A percentile compares a stretch with the other conserved stretches of the same genome.
These are phyloP conservation scores for Drosophila subobscura DNA, from an alignment of 1,140 invertebrate genomes.

Conservation along the genomic window DNA sequence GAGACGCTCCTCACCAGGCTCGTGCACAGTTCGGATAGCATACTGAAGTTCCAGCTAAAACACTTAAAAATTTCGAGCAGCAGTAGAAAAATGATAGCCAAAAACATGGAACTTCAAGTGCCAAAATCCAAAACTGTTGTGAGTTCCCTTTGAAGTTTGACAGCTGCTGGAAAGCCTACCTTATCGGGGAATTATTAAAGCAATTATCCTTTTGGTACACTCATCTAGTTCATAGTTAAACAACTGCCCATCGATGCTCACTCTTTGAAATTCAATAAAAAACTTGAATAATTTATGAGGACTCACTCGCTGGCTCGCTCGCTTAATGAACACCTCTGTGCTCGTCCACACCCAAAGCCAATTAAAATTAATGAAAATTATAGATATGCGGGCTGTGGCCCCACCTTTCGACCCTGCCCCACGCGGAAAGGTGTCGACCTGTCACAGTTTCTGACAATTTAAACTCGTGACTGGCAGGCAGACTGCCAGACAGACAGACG, in stretches of 20 bases:
- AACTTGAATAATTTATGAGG: constrained; percentile 21
- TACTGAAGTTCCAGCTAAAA: neutral
- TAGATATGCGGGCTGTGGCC: constrained; percentile 62
- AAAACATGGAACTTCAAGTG: neutral
- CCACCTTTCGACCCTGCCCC: constrained; percentile 31
- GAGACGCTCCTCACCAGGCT: constrained; percentile 1
- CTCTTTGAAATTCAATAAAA: constrained; percentile 38
- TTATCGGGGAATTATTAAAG: too few relatives aligned
- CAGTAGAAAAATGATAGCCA: neutral
- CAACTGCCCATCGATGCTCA: too few relatives aligned
- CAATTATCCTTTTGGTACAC: too few relatives aligned
- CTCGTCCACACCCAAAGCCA: constrained; percentile 25
- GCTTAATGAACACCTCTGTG: neutral
- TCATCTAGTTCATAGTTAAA: too few relatives aligned
- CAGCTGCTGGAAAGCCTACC: too few relatives aligned
- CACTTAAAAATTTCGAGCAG: constrained; percentile 35
- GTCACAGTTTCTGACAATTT: constrained; percentile 63
- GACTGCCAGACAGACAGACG: constrained; percentile 4
- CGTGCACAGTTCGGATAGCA: constrained; percentile 17
- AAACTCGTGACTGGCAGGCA: constrained; percentile 50
- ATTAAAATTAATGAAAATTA: constrained; percentile 75
- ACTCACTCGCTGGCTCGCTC: too few relatives aligned
- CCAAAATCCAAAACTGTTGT: too few relatives aligned
- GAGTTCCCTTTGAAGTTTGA: too few relatives aligned
- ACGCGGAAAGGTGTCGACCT: constrained; percentile 42